Base-by-base conservation (phyloP, 2,888 invertebrate species). In the Luffia ferchaultella region DNA sequence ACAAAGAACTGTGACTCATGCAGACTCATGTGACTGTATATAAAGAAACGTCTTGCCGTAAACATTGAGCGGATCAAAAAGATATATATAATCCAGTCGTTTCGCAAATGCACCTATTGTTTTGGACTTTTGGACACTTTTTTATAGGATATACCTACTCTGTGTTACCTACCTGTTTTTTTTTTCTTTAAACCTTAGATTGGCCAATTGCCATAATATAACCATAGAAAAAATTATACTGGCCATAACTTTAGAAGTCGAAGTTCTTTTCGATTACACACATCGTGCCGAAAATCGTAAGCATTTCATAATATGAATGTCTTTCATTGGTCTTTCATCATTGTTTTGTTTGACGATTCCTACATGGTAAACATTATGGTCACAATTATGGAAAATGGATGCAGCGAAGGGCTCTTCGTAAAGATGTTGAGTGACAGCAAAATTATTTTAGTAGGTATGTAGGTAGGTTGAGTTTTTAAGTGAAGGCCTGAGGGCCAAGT, bases 341-440 rank as follows among this genome's bases (percentile, higher is more conserved):
- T 16, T 49, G 16, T 49, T 49, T 52, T 52, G 52, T 52, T 52
- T 52, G 52, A 52, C 49, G 44, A 18, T 48, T 40, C 20, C 30
- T 7, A 52, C 54, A 54, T 57, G 52, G 54, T 9, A 54, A 54
- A 53, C 50, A 53, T 54, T 56, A n/a, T n/a, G n/a, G 54, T 48
- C 56, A 55, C 53, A 47, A 56, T 51, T 57, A 55, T 52, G 56
- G 53, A 52, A 55, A 57, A 45, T 57, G 56, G 55, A 55, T 57
- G 52, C 20, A 54, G 55, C 51, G 55, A 57, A 57, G 55, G 57
- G 55, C 57, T 55, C 53, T 57, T 57, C 54, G 57, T 57, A 55
- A 57, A 55, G 54, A 54, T 57, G 55, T 54, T 54, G 49, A 57
- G 54, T 56, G 54, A 48, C 52, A 54, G 12, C 30, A 30, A 30